phyloP scores from a whole-genome alignment of 2,113 vertebrate genomes.

The Campylomormyrus numenius region DNA sequence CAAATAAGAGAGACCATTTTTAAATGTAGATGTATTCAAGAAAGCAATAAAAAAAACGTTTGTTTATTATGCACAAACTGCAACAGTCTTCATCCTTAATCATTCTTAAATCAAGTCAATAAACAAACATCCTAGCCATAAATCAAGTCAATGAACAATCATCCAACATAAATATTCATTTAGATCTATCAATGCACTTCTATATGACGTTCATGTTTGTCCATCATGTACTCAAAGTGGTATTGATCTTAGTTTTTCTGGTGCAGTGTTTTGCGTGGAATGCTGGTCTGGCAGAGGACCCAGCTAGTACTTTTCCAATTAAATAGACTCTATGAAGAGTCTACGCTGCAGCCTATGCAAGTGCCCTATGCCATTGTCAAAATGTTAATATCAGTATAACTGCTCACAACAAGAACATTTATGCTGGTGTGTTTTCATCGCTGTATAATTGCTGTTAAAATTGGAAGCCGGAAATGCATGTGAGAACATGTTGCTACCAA shows the following conservation, averaged over 20 bases:
- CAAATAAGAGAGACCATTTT: not conserved
- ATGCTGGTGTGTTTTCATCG: not conserved
- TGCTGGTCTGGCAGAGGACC: not conserved
- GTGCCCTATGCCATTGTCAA: not conserved
- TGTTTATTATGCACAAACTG: not conserved
- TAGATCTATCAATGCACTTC: not conserved
- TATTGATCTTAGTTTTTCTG: not conserved
- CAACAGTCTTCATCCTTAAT: not conserved
- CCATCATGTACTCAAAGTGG: not conserved
- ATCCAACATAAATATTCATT: not conserved
- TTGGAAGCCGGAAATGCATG: not conserved
- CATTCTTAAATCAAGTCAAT: not conserved
- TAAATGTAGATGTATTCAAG: not conserved
- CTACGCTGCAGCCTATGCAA: not conserved
- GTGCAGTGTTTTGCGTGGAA: not conserved
- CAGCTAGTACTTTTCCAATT: not conserved
- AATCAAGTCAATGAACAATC: not conserved
- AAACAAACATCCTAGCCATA: not conserved
- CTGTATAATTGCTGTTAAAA: not conserved
- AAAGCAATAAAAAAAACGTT: not conserved
- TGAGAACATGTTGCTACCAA: not conserved
- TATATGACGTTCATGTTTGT: not conserved
- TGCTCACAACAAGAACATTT: not conserved
- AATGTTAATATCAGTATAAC: not conserved
- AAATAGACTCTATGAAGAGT: not conserved